Percentiles rank a stretch among this genome's conserved stretches.
Conservation (phyloP, 2,888 invertebrate genomes). For the Meandrusa payeni region DNA sequence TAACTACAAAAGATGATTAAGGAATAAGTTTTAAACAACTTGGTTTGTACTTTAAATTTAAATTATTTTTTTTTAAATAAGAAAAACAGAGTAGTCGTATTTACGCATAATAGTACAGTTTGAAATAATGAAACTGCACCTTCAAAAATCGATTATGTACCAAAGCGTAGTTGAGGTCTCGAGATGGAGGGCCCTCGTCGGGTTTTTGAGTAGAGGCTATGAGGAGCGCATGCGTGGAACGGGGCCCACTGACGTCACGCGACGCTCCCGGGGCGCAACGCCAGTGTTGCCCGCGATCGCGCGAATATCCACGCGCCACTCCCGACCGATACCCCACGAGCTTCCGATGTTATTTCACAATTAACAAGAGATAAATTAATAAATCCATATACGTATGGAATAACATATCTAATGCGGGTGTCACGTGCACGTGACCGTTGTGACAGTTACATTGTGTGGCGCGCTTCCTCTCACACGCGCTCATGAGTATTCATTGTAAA, state of each 20-base stretch:
- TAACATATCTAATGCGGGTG: constrained; percentile 27
- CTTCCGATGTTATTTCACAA: constrained; percentile 61
- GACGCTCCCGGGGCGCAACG: constrained; percentile 66
- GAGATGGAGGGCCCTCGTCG: constrained; percentile 72
- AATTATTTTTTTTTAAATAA: no score
- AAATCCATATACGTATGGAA: constrained; percentile 17
- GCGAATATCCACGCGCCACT: constrained; percentile 70
- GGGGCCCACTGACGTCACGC: constrained; percentile 71
- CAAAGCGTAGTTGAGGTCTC: constrained; percentile 76
- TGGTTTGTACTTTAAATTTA: no score
- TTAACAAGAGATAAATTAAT: constrained; percentile 39
- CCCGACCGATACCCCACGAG: constrained; percentile 64
- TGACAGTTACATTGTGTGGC: constrained; percentile 30
- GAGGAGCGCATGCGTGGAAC: constrained; percentile 41
- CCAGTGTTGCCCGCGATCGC: constrained; percentile 74
- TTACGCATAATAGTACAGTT: no score
- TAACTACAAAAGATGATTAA: no score
- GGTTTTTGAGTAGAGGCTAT: constrained; percentile 56
- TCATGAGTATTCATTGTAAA: constrained; percentile 42
- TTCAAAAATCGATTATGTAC: constrained; percentile 78
- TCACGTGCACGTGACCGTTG: constrained; percentile 42
- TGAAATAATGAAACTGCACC: constrained; percentile 42
- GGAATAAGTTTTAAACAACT: no score
- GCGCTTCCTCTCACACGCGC: constrained; percentile 33
- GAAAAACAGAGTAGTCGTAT: no score